Conservation (phyloP, 2,113 vertebrate species). For the Centrocercus urophasianus region DNA sequence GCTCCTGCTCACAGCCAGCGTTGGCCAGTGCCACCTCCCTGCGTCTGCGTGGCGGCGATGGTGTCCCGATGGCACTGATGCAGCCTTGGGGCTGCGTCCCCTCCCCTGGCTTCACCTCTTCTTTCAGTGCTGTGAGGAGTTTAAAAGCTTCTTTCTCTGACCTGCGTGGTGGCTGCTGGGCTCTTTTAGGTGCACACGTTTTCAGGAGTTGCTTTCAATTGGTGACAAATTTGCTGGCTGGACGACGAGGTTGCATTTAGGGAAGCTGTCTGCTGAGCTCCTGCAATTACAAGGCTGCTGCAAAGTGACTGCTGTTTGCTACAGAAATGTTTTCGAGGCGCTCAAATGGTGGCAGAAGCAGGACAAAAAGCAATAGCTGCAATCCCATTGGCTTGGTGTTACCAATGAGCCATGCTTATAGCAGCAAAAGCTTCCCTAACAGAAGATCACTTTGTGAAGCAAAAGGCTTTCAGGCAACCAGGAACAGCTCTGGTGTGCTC, state of each 20-base stretch:
- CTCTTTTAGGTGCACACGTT: fast-evolving
- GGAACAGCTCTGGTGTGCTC: not conserved
- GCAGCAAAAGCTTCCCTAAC: not conserved
- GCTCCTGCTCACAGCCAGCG: no score
- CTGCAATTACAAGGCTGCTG: not conserved
- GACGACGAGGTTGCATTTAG: not conserved
- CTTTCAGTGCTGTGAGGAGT: not conserved
- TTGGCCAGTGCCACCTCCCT: not conserved
- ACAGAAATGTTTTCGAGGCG: not conserved
- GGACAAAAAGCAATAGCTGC: not conserved
- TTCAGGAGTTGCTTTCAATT: not conserved
- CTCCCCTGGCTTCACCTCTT: not conserved
- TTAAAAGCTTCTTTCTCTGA: no score
- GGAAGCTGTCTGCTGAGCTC: not conserved
- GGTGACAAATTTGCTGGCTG: not conserved
- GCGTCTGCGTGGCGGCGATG: fast-evolving
- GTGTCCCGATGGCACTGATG: not conserved
- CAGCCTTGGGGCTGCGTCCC: not conserved
- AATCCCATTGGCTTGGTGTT: not conserved
- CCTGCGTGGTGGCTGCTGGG: fast-evolving
- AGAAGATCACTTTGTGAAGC: not conserved
- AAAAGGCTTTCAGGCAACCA: not conserved
- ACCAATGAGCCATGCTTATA: not conserved
- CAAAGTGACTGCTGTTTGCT: not conserved
- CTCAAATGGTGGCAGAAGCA: not conserved